Evolutionary conservation across 2,113 vertebrate genomes (phyloP), one percentile per base, ranked within the genome.

Genomic region (Aythya baeri): DNA sequence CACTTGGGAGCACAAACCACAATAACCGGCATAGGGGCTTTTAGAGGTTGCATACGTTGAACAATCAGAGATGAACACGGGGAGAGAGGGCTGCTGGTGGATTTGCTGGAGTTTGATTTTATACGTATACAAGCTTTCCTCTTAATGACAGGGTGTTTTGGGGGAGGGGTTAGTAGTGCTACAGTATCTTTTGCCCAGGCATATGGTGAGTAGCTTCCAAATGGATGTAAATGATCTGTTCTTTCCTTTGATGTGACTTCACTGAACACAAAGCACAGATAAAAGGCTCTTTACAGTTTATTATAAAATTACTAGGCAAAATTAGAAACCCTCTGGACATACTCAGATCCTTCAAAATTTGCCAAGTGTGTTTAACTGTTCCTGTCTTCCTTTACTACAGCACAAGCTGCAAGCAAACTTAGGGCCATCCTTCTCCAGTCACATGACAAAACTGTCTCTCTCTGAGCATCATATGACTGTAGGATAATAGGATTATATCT

Each of bases 161-260:
- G 57, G 77, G 80, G 46, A 13, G 38, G 32, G 79, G 79, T 93
- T 52, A 94, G 68, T 38, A 79, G 75, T 62, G 31, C 55, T 76
- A 36, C 55, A 75, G 8, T 59, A 22, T 22, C 52, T 77, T 77
- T 84, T 77, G 76, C 27, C 44, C 81, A 80, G 62, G 62, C 3
- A 0, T 34, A 50, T 26, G 52, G 41, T 34, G 34, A 86, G 41
- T 76, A 50, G 16, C 78, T 91, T 90, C 81, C 50, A 73, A 81
- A 65, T 46, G 67, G 63, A 54, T 80, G 62, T 61, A 89, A 93
- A 80, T 32, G 29, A 87, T 52, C 41, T 13, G 5, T 36, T 70
- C 49, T 55, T 81, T 43, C 32, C 81, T 95, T 94, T 92, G 83
- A 93, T 94, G 94, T 92, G 66, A 86, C 58, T 83, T 68, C 50